Conservation (phyloP, 2,797 vertebrate species). For the Myotis vivesi region DNA sequence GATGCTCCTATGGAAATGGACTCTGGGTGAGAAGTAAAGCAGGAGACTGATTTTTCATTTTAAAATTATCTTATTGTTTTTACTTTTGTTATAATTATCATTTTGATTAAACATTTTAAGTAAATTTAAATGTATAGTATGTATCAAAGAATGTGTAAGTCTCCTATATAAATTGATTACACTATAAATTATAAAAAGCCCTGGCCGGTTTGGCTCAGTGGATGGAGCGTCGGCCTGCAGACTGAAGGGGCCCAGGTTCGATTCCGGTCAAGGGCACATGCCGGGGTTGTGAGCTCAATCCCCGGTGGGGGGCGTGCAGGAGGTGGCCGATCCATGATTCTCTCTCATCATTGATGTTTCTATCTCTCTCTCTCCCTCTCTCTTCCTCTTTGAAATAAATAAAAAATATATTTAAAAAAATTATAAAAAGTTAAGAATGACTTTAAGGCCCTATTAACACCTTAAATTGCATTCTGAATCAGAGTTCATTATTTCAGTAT, state of each 20-base stretch:
- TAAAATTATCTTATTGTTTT: not conserved
- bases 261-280: no score
- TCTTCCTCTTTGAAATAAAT: no score
- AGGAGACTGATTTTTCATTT: not conserved
- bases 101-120: slow-evolving; percentile 21
- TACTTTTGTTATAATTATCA: not conserved
- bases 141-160: not conserved
- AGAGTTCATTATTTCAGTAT: not conserved
- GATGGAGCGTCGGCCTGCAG: no score
- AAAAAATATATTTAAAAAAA: no score
- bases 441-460: not conserved
- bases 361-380: no score
- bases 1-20: not conserved
- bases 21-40: not conserved
- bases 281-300: no score
- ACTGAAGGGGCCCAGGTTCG: no score
- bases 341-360: no score
- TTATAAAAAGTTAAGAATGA: not conserved
- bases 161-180: not conserved
- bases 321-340: no score
- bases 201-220: no score
- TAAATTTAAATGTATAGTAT: not conserved
- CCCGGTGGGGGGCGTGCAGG: no score
- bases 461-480: not conserved
- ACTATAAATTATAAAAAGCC: not conserved